These are phyloP conservation scores for Autographa pulchrina DNA, from an alignment of 2,888 invertebrate genomes.

Conservation along the genomic window DNA sequence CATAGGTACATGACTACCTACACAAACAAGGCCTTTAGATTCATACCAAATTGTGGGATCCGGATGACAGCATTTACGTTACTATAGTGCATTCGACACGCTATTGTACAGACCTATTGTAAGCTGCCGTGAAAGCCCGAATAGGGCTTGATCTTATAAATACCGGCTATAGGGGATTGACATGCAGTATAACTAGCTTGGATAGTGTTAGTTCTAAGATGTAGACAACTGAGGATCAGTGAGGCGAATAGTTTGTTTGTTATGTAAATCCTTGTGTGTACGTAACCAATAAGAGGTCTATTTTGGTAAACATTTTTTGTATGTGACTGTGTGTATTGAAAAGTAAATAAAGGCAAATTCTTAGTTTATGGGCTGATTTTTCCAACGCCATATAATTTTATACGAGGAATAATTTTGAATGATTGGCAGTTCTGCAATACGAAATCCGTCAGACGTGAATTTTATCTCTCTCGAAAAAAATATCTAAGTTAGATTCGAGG, in stretches of 20 bases:
- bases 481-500: too few relatives aligned
- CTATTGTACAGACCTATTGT: background rate
- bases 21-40: background rate
- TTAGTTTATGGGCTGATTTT: too few relatives aligned
- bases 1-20: background rate
- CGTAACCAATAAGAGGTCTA: too few relatives aligned
- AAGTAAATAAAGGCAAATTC: too few relatives aligned
- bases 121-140: slow-evolving; percentile 1
- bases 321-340: too few relatives aligned
- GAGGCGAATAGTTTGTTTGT: background rate
- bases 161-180: background rate
- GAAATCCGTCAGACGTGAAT: too few relatives aligned
- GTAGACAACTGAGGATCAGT: background rate
- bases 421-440: too few relatives aligned
- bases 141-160: slow-evolving; percentile 2
- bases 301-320: too few relatives aligned
- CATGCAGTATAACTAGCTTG: background rate
- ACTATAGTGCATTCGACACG: slow-evolving; percentile 1
- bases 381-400: too few relatives aligned
- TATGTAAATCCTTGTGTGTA: too few relatives aligned
- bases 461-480: too few relatives aligned
- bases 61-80: background rate
- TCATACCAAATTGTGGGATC: slow-evolving; percentile 1
- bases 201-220: background rate
- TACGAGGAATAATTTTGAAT: too few relatives aligned